Evolutionary conservation across 1,140 invertebrate species (phyloP), one percentile per base, ranked within the genome.

Genomic region (Papilio aristodemus): DNA sequence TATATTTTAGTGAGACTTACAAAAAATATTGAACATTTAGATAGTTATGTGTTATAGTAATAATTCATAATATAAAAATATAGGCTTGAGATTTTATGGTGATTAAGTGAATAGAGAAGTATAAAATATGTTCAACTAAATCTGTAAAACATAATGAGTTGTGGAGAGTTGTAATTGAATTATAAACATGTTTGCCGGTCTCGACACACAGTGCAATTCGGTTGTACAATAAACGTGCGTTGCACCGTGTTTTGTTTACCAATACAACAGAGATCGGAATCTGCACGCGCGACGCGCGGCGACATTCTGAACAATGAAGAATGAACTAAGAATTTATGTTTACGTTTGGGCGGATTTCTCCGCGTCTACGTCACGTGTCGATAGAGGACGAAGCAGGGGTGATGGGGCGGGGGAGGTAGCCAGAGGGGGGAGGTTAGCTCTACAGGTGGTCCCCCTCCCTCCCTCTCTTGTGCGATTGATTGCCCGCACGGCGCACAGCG

Each of bases 251-350:
- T 85, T 89, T 91, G 87, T 91, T 91, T 91, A 91, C 87, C 83
- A 89, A 91, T 88, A 89, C 73, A 72, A 73, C 69, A 76, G 77
- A 87, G 80, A 87, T 81, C 77, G 86, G 85, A 82, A 87, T 87
- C 75, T 72, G 81, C 77, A 80, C 46, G 46, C 82, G 85, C 83
- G 84, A 81, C 83, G 77, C 80, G 84, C 76, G 78, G 72, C 82
- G 79, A 86, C 86, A 89, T 85, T 87, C 83, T 83, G 82, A 81
- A 89, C 88, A 88, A 88, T 90, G 85, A 90, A 87, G 87, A 88
- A 86, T 86, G 87, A 87, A 86, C 80, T 87, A 87, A 88, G 89
- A 89, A 91, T 90, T 89, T 84, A 89, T 91, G 89, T 91, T 91
- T 91, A 91, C 87, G 87, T 91, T 90, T 89, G 86, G 87, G 84